Conservation (phyloP, 2,113 vertebrate species). For the Pelvicachromis taeniatus region DNA sequence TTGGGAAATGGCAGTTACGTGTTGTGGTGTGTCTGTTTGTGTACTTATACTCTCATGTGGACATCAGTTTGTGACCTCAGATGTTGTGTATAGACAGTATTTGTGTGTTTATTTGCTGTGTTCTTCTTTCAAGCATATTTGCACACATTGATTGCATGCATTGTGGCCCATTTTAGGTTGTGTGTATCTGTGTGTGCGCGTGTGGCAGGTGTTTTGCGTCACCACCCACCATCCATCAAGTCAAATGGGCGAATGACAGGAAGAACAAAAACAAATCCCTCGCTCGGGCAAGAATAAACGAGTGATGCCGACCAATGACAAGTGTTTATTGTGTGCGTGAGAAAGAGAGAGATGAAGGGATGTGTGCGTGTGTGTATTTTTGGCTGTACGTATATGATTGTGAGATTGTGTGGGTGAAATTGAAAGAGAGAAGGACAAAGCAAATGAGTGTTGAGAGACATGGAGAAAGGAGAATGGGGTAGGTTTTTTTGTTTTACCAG, state of each 20-base stretch:
- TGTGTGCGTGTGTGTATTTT: not conserved
- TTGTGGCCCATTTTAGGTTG: not conserved
- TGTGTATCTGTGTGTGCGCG: slow-evolving; percentile 21
- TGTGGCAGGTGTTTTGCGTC: slow-evolving; percentile 61
- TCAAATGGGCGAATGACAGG: slow-evolving; percentile 66
- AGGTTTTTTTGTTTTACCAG: slow-evolving; percentile 36
- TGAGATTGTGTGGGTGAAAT: slow-evolving; percentile 15
- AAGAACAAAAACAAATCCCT: slow-evolving; percentile 69
- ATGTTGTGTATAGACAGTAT: not conserved
- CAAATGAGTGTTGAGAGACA: slow-evolving; percentile 24
- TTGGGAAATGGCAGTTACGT: not conserved
- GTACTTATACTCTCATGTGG: not conserved
- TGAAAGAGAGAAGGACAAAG: slow-evolving; percentile 40
- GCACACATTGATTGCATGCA: not conserved
- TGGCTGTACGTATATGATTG: not conserved
- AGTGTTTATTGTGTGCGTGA: slow-evolving; percentile 51
- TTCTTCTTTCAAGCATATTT: not conserved
- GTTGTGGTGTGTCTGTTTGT: not conserved
- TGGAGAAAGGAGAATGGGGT: not conserved
- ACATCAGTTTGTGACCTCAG: not conserved
- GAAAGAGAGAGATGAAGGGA: slow-evolving; percentile 1
- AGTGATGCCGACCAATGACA: slow-evolving; percentile 55
- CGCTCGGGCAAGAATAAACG: slow-evolving; percentile 48
- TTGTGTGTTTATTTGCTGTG: not conserved
- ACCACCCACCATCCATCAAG: slow-evolving; percentile 69